These are phyloP conservation scores for Morbakka virulenta DNA, from an alignment of 30 jellyfish, hydroid and myxozoan species.

Conservation along the genomic window DNA sequence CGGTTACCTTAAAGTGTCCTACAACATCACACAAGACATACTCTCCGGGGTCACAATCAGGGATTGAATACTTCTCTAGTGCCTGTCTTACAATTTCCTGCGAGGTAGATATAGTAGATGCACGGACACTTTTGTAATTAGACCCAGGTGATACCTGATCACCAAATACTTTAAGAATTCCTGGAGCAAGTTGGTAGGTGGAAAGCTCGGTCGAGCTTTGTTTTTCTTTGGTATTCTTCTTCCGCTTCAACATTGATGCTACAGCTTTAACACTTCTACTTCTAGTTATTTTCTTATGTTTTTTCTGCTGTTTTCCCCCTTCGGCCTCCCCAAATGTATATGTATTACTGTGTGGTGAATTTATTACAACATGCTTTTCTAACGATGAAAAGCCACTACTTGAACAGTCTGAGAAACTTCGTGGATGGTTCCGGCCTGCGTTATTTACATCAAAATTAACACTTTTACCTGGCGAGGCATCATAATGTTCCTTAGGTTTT, in stretches of 20 bases:
- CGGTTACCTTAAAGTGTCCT: conserved; percentile 65
- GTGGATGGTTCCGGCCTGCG: neutral
- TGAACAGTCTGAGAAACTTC: neutral
- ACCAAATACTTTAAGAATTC: conserved; percentile 91
- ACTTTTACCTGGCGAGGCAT: neutral
- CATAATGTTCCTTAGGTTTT: neutral
- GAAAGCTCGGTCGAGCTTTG: conserved; percentile 83
- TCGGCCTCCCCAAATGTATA: neutral
- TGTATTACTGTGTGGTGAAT: conserved; percentile 2
- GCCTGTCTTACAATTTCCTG: conserved; percentile 92
- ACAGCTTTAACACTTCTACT: conserved; percentile 16
- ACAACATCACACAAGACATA: conserved; percentile 94
- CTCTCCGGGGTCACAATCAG: conserved; percentile 65
- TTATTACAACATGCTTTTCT: neutral
- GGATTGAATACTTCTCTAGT: conserved; percentile 75
- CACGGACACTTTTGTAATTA: conserved; percentile 96
- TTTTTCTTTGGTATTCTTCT: conserved; percentile 55
- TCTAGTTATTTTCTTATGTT: conserved; percentile 20
- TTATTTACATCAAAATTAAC: neutral
- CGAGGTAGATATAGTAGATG: conserved; percentile 90
- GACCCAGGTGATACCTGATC: conserved; percentile 97
- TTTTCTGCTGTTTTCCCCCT: neutral
- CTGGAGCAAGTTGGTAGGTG: conserved; percentile 91
- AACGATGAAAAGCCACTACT: neutral
- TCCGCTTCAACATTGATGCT: conserved; percentile 71